Base-by-base conservation (phyloP, 2,113 vertebrate genomes). In the Gambusia holbrooki region DNA sequence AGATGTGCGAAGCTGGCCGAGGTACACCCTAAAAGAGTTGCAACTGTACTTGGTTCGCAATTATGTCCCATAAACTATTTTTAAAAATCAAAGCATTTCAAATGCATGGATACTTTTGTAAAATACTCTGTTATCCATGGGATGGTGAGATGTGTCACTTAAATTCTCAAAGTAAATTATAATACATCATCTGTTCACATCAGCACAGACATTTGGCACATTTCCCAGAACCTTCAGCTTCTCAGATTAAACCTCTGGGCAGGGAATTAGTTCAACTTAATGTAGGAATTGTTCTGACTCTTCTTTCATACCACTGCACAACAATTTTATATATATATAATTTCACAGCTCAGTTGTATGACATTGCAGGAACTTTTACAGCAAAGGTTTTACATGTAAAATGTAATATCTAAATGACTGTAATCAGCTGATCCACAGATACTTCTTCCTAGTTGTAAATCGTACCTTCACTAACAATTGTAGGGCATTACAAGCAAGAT, bases 401-500 rank as follows among this genome's bases (percentile, higher is more conserved):
- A 85, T 37, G 35, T 37, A 87, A 54, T n/a, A 13, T 69, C 33
- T 71, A 42, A 42, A 15, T 78, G 33, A 87, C 35, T 13, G 29
- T 66, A 77, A 84, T 63, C 42, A 69, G 22, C 15, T 68, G 48
- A 79, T 62, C 82, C 61, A 87, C 76, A 51, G 25, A 60, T 37
- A 70, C 63, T 19, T 7, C 0, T 35, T 25, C 58, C 74, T 84
- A 48, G 17, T 77, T 28, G 17, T 33, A 17, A 81, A 71, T 74
- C 11, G 22, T 42, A 29, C 42, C 15, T 66, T 37, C 15, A 28
- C 48, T 37, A 60, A 54, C 48, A 42, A 27, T 37, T 62, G 25
- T 22, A 64, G 17, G 33, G 10, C 10, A 11, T 30, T 17, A 58
- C 61, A 51, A 77, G 22, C 5, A 10, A 73, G 45, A 33, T 27